Base-by-base conservation (phyloP, 2,888 invertebrate genomes). In the Metacarcinus magister region DNA sequence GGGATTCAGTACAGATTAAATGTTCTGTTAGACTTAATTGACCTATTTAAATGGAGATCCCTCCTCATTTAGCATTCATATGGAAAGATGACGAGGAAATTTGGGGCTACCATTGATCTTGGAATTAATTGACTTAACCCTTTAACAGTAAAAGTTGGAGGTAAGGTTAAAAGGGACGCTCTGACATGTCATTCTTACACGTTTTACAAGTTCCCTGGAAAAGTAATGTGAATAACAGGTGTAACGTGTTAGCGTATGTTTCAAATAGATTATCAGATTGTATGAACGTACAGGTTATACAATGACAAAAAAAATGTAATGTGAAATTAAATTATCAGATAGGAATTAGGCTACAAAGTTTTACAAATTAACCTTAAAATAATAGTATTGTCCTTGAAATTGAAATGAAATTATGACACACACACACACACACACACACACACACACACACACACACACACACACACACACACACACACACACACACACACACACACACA, bases 21-120 rank as follows among this genome's bases (percentile, higher is more conserved):
- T 60, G 43, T 67, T 39, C 23, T 75, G 75, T 60, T 44, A 16
- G 43, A 60, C 93, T 93, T 93, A 93, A 93, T 93, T 93, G 93
- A 93, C 67, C 43, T 67, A 93, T 93, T 93, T 93, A 93, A 75
- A 75, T 93, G 93, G 67, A 93, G 93, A 93, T 93, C 93, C 93
- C 82, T 32, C 32, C n/a, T 75, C 43, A 60, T 93, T 93, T 32
- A 93, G n/a, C 48, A 43, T 60, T 93, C 44, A 93, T 93, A 93
- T 75, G 93, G 93, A 93, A 93, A 93, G 93, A 60, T 93, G 93
- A 93, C 23, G 43, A 43, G 32, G 48, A 92, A 46, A 92, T 54
- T 46, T 23, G 28, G 32, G 82, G 82, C 28, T 32, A 7, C 32
- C 7, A 82, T 82, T 82, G 82, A 82, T 82, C 82, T 82, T 82